Evolutionary conservation across 2,113 vertebrate genomes (phyloP).

Genomic region (Shinisaurus crocodilurus): DNA sequence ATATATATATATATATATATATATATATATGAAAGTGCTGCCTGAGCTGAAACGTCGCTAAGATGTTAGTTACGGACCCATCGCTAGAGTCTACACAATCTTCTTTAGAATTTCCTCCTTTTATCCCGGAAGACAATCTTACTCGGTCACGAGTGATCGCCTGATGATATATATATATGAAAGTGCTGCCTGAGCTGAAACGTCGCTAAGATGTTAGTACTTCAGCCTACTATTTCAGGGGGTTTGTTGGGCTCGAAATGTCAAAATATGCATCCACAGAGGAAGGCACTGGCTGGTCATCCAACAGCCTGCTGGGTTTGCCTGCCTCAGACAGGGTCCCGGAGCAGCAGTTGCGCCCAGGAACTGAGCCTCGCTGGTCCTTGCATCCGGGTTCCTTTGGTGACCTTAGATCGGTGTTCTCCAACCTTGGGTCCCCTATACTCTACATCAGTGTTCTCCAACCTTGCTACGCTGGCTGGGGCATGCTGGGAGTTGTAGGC

Average conservation of each 20-base stretch:
- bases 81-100: too few species aligned
- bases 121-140: too few species aligned
- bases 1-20: too few species aligned
- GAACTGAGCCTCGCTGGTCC: background rate
- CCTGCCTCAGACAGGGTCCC: background rate
- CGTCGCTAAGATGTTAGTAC: background rate
- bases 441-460: too few species aligned
- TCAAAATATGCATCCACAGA: background rate
- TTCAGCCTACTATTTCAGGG: background rate
- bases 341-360: background rate
- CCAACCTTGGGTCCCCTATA: too few species aligned
- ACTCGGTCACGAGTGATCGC: too few species aligned
- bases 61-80: background rate
- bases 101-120: too few species aligned
- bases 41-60: background rate
- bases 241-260: background rate
- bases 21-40: too few species aligned
- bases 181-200: background rate
- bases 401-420: too few species aligned
- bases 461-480: too few species aligned
- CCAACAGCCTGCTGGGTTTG: background rate
- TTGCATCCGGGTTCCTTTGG: background rate
- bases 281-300: accelerated
- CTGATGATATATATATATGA: too few species aligned
- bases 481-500: too few species aligned